Evolutionary conservation across 1,140 invertebrate genomes (phyloP), one percentile per base, ranked within the genome.

Genomic region (Ostrea edulis): DNA sequence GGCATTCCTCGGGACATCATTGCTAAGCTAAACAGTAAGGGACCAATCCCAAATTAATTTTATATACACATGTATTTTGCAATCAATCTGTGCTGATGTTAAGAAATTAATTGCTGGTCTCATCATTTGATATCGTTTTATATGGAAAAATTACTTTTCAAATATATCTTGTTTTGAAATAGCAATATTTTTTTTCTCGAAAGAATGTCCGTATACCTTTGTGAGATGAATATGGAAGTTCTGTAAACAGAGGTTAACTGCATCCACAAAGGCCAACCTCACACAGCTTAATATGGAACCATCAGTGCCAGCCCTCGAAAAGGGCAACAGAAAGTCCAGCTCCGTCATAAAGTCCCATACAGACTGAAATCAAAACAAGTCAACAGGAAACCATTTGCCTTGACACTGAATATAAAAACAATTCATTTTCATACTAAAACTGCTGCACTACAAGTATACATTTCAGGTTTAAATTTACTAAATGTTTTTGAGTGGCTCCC

Each of bases 271-370:
- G 20, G 92, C 87, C 44, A 90, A 88, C 77, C 92, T 92, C 0
- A 94, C 92, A 35, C 90, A 84, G n/a, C 91, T 90, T 65, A 94
- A 83, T 14, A 89, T 81, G 86, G 89, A 88, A 2, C 93, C 92
- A 22, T 93, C 93, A 62, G 81, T 84, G 9, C 94, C 93, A 65
- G 92, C 92, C 71, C 90, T 88, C 17, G 93, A 93, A 54, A 94
- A 86, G 0, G 92, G 92, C 11, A 94, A 85, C 82, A 93, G 84
- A 12, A 89, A 91, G 84, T 93, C 91, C 22, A 93, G 85, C 20
- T 89, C 89, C 11, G 87, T 85, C 88, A 93, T 90, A 52, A 93
- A 90, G 71, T 92, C 90, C 20, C 85, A 85, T 11, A 91, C 89
- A 83, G 87, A 89, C 93, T 93, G 58, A 17, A 92, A 82, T 52